phyloP scores from a whole-genome alignment of 2,797 vertebrate species.

The Enteromius paludinosus region DNA sequence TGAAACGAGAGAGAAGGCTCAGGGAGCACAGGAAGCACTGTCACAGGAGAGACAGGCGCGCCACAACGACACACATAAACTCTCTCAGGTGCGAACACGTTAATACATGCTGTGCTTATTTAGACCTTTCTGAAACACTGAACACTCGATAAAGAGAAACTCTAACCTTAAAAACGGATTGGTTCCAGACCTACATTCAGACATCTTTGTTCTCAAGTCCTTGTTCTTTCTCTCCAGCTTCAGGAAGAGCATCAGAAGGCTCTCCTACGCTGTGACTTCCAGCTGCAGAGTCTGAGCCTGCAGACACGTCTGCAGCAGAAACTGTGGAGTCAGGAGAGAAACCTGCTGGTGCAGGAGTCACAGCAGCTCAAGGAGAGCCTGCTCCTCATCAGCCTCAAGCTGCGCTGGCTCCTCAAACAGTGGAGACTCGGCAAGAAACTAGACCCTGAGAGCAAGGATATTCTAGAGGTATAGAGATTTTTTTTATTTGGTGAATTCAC shows the following conservation, averaged over 20 bases:
- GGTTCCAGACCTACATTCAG: not conserved
- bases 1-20: conserved; percentile 80
- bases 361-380: conserved; percentile 96
- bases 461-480: conserved; percentile 85
- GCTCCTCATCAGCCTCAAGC: conserved; percentile 93
- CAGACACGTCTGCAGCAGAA: conserved; percentile 94
- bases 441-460: conserved; percentile 86
- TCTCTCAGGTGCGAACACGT: conserved; percentile 78
- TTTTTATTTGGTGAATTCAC: not conserved
- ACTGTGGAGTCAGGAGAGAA: conserved; percentile 95
- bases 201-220: not conserved
- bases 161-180: not conserved
- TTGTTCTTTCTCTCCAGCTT: conserved; percentile 77
- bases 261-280: conserved; percentile 89
- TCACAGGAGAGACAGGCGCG: conserved; percentile 82
- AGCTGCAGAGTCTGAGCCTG: conserved; percentile 93
- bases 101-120: not conserved
- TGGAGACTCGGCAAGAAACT: conserved; percentile 92
- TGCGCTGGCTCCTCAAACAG: conserved; percentile 95
- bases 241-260: conserved; percentile 96
- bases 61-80: conserved; percentile 81
- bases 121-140: not conserved
- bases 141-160: not conserved
- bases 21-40: conserved; percentile 82
- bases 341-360: conserved; percentile 91